These are phyloP conservation scores for Coccyzus lansbergi DNA, from an alignment of 2,797 vertebrate species.

Conservation along the genomic window DNA sequence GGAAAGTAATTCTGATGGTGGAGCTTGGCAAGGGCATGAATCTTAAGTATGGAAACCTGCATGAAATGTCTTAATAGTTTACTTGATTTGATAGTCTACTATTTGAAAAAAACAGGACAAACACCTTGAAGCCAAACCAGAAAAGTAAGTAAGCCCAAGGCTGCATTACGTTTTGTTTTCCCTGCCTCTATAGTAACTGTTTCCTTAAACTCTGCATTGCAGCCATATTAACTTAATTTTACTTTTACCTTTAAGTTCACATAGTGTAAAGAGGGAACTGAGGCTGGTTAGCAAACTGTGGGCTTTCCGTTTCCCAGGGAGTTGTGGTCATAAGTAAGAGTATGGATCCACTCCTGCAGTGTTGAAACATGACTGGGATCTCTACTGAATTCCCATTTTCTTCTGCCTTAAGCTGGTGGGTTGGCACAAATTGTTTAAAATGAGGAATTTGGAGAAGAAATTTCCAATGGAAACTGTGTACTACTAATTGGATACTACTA, in stretches of 20 bases:
- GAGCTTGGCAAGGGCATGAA: background rate
- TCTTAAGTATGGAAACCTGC: background rate
- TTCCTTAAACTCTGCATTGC: constrained; percentile 9
- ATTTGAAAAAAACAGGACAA: background rate
- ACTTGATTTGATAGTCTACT: background rate
- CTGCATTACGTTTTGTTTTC: background rate
- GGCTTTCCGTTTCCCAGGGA: background rate
- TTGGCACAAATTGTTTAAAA: background rate
- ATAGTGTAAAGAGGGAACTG: background rate
- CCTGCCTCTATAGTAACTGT: background rate
- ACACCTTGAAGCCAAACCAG: background rate
- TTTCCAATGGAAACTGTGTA: background rate
- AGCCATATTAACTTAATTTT: background rate
- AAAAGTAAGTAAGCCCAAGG: background rate
- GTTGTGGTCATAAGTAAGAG: background rate
- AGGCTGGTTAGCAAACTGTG: background rate
- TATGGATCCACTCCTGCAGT: background rate
- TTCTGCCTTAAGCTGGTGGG: background rate
- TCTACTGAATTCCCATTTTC: background rate
- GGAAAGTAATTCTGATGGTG: background rate
- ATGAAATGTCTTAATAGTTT: background rate
- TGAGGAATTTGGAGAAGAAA: background rate
- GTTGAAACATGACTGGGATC: background rate
- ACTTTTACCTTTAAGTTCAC: background rate
- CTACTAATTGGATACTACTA: background rate